Evolutionary conservation across 2,797 vertebrate genomes (phyloP).

Genomic region (Alcedo quadribrachys): DNA sequence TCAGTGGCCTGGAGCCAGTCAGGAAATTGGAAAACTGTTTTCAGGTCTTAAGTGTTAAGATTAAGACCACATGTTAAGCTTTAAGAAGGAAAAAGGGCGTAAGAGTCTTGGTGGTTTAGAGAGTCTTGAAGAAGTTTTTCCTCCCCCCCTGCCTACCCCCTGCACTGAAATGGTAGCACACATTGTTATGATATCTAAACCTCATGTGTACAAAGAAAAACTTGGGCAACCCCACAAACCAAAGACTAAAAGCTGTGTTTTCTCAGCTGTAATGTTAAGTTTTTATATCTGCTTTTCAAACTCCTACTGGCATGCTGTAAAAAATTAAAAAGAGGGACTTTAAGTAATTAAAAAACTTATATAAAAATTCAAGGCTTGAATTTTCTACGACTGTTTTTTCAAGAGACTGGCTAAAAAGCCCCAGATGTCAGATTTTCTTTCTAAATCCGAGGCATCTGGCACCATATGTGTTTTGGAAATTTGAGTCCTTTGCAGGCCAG

Average conservation of each 20-base stretch:
- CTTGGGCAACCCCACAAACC: conserved; percentile 87
- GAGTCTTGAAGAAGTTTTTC: conserved; percentile 58
- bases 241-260: conserved; percentile 87
- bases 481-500: conserved; percentile 74
- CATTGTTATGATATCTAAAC: conserved; percentile 71
- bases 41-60: conserved; percentile 84
- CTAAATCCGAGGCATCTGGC: conserved; percentile 81
- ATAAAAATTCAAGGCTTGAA: conserved; percentile 76
- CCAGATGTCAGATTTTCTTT: conserved; percentile 83
- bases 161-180: conserved; percentile 60
- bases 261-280: conserved; percentile 91
- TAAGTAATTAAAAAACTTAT: conserved; percentile 81
- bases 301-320: conserved; percentile 78
- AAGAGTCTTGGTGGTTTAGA: conserved; percentile 77
- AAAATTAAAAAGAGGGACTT: conserved; percentile 81
- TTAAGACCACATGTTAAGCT: conserved; percentile 90
- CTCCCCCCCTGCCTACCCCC: conserved; percentile 63
- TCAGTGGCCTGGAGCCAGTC: conserved; percentile 86
- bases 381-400: conserved; percentile 79
- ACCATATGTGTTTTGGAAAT: conserved; percentile 81
- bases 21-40: conserved; percentile 93
- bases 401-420: conserved; percentile 81
- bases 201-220: conserved; percentile 86
- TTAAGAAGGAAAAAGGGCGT: conserved; percentile 73
- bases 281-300: conserved; percentile 82